phyloP scores from a whole-genome alignment of 2,113 vertebrate genomes.

The Telmatochromis bifrenatus region DNA sequence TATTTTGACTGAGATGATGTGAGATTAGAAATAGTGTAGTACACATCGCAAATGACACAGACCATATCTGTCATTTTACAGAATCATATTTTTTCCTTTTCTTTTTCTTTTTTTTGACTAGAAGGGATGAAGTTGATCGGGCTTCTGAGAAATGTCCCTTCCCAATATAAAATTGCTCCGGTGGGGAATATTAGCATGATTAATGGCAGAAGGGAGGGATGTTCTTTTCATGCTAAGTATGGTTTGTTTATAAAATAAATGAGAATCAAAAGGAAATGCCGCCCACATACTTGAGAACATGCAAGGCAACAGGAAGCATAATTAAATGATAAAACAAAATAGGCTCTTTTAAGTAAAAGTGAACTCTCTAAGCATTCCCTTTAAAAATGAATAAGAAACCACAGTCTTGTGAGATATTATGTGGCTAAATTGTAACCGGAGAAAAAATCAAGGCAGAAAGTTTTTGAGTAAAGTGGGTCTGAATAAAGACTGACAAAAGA shows the following conservation, averaged over 20 bases:
- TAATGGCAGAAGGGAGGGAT: background rate
- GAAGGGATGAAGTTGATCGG: background rate
- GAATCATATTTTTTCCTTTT: background rate
- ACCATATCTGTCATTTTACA: background rate
- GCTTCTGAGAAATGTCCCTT: background rate
- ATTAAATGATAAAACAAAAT: background rate
- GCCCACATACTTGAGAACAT: background rate
- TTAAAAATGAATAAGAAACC: background rate
- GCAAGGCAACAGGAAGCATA: background rate
- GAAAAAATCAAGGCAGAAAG: accelerated
- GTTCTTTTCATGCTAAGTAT: background rate
- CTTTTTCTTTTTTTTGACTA: background rate
- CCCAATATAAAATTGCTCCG: background rate
- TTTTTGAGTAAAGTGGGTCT: background rate
- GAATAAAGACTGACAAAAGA: background rate
- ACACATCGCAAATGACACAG: background rate
- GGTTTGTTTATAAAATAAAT: background rate
- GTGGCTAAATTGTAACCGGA: background rate
- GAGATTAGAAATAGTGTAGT: background rate
- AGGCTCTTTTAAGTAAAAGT: background rate
- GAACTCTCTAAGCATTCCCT: background rate
- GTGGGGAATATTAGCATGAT: background rate
- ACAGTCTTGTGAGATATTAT: background rate
- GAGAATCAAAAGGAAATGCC: background rate
- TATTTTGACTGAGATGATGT: background rate